Base-by-base conservation (phyloP, 2,888 invertebrate species). In the Heliconius ismenius region DNA sequence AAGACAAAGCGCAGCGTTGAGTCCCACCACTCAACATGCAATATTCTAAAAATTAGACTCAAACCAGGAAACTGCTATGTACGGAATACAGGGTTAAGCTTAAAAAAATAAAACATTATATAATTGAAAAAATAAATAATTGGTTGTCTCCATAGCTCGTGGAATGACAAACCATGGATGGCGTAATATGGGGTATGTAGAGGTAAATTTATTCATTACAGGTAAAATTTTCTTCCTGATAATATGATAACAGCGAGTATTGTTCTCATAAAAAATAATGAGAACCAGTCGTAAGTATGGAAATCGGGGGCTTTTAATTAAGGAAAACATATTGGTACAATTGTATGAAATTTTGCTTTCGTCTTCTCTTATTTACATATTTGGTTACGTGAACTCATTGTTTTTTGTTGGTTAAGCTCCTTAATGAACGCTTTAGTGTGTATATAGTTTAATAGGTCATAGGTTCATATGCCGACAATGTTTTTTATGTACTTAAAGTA, bases 191-290 rank as follows among this genome's bases (percentile, higher is more conserved):
- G 3, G 1, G 9, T 36, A 69, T 69, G 0, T 11, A 7, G 18
- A 36, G 2, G 4, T 28, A 60, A 60, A 68, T 65, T 70, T 65
- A 76, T 72, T 76, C 39, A 36, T 54, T 15, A 32, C 43, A 74
- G 43, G 63, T 72, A 58, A 76, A 36, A 76, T 65, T 69, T 70
- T 70, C 70, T 64, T 76, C 60, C 28, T 64, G 18, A 49, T 49
- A 72, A 76, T 74, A 74, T 64, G 64, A 65, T 76, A 72, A 65
- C 39, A 54, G 49, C 63, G 65, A 65, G 70, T 75, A 60, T 75
- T 75, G 43, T 69, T 75, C 63, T 63, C 63, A 63, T 49, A 64
- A 70, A 67, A 75, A 76, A 64, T 70, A 76, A 70, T 76, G 62
- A 70, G 43, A 75, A 36, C 15, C 62, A 62, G 49, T 26, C 54